Percentiles rank a stretch among this genome's conserved stretches.
These are phyloP conservation scores for Ctenicera cuprea DNA, from an alignment of 2,888 invertebrate genomes.

Conservation along the genomic window DNA sequence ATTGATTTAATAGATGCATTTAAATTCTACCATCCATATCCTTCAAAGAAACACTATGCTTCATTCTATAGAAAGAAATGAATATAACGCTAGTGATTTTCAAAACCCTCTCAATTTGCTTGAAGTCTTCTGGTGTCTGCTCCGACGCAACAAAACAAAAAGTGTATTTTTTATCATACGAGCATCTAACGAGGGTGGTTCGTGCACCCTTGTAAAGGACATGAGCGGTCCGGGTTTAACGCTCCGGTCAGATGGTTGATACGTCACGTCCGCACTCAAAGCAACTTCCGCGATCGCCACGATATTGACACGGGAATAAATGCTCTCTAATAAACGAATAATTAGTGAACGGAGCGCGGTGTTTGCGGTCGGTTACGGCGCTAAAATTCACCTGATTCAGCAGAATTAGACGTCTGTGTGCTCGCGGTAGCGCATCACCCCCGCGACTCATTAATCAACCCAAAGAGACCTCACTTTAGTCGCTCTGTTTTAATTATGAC, in stretches of 20 bases:
- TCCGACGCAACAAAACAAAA: conserved; percentile 51
- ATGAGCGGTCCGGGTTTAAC: conserved; percentile 55
- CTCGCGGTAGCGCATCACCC: conserved; percentile 58
- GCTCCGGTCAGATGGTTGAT: conserved; percentile 69
- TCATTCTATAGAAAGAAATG: too few relatives aligned
- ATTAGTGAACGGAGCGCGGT: conserved; percentile 61
- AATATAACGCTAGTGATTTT: too few relatives aligned
- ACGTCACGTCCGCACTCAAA: conserved; percentile 67
- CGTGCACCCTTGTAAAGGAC: conserved; percentile 55
- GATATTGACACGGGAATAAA: conserved; percentile 60
- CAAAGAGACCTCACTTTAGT: conserved; percentile 59
- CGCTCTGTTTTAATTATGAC: conserved; percentile 66
- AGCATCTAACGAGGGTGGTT: conserved; percentile 67
- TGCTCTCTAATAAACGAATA: conserved; percentile 62
- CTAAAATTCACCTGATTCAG: conserved; percentile 66
- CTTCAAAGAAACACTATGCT: too few relatives aligned
- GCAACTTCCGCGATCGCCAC: conserved; percentile 62
- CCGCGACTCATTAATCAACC: conserved; percentile 66
- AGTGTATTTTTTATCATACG: conserved; percentile 67
- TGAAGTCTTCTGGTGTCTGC: neutral
- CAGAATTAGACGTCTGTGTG: conserved; percentile 65
- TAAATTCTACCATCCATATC: too few relatives aligned
- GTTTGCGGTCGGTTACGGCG: conserved; percentile 64
- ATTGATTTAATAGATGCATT: too few relatives aligned
- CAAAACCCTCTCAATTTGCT: conserved; percentile 3